These are phyloP conservation scores for Acanthosepion pharaonis DNA, from an alignment of 2,888 invertebrate genomes.

Conservation along the genomic window DNA sequence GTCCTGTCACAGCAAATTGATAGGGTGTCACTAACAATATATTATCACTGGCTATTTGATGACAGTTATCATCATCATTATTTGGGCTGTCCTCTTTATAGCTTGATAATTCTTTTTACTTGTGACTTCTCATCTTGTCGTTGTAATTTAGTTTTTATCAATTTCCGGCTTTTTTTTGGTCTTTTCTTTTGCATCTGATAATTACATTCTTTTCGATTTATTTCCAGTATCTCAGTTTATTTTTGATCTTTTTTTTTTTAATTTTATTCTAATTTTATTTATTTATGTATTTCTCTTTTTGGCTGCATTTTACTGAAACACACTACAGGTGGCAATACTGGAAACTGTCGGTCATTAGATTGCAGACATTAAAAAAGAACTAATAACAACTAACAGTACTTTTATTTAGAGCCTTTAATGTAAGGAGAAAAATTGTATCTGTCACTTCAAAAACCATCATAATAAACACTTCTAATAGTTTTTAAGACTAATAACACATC, in stretches of 20 bases:
- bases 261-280: not conserved
- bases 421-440: not conserved
- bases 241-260: not conserved
- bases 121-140: not conserved
- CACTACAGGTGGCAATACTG: not conserved
- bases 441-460: not conserved
- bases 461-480: not conserved
- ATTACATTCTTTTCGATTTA: not conserved
- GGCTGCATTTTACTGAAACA: not conserved
- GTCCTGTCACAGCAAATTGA: slow-evolving; percentile 6
- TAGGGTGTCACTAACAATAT: slow-evolving; percentile 1
- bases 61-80: slow-evolving; percentile 18
- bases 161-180: not conserved
- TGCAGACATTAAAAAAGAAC: not conserved
- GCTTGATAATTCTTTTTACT: not conserved
- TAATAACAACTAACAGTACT: too few relatives aligned
- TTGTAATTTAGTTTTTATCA: not conserved
- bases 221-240: too few relatives aligned
- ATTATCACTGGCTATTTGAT: not conserved
- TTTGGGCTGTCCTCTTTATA: not conserved
- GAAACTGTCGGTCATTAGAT: not conserved
- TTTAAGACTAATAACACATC: not conserved
- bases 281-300: not conserved
- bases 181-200: not conserved
- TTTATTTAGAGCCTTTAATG: not conserved